These are phyloP conservation scores for Corvus cornix DNA, from an alignment of 2,113 vertebrate species.

Conservation along the genomic window DNA sequence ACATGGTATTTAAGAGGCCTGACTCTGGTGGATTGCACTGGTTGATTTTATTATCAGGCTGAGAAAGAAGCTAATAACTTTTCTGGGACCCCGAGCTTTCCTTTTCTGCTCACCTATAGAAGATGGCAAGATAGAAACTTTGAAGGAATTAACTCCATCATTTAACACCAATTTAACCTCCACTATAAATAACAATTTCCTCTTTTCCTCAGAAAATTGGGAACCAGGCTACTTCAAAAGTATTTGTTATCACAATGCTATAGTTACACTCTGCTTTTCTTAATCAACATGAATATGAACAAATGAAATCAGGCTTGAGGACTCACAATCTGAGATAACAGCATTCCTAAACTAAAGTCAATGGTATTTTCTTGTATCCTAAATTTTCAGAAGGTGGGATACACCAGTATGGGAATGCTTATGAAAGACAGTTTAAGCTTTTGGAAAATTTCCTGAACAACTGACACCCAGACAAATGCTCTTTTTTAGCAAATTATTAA, in stretches of 20 bases:
- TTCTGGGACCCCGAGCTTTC: background rate
- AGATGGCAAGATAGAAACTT: background rate
- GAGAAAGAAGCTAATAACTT: background rate
- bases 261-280: background rate
- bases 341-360: background rate
- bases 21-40: background rate
- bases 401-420: background rate
- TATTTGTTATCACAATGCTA: background rate
- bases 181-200: background rate
- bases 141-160: background rate
- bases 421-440: background rate
- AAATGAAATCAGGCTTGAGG: background rate
- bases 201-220: background rate
- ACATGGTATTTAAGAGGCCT: background rate
- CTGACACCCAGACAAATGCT: background rate
- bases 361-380: background rate
- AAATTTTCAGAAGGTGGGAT: background rate
- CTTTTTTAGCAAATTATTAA: background rate
- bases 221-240: background rate
- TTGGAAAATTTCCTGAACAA: background rate
- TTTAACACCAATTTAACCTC: background rate
- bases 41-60: background rate
- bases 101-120: background rate
- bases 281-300: background rate
- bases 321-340: background rate